Conservation (phyloP, 2,113 vertebrate species). For the Tetrax tetrax region DNA sequence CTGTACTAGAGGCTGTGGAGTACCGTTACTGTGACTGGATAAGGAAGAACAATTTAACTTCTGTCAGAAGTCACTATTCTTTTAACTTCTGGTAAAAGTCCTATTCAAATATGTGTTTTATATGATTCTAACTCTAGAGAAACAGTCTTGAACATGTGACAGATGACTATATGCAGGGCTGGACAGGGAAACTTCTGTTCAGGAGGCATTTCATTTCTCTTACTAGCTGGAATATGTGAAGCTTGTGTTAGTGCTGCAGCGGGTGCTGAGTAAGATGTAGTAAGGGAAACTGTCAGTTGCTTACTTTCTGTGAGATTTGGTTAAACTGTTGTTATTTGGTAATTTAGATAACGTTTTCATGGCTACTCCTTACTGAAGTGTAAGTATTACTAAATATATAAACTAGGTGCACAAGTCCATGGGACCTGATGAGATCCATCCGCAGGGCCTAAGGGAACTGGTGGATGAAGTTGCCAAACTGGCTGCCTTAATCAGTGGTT, state of each 20-base stretch:
- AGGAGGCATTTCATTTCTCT: not conserved
- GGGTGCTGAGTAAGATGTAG: not conserved
- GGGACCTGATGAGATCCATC: no score
- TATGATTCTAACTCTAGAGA: not conserved
- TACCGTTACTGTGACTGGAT: not conserved
- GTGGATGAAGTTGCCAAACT: no score
- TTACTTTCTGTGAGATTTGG: not conserved
- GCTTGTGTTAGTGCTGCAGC: not conserved
- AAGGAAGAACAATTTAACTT: not conserved
- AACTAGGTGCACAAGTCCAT: no score
- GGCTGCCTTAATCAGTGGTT: not conserved
- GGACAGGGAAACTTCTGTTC: not conserved
- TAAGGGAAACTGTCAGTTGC: not conserved
- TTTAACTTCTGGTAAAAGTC: no score
- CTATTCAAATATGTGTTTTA: not conserved
- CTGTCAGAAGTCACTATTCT: not conserved
- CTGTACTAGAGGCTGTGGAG: not conserved
- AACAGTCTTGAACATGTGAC: not conserved
- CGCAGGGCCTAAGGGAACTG: no score
- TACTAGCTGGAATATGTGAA: not conserved
- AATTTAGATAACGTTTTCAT: not conserved
- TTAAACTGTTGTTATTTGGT: not conserved
- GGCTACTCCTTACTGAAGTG: not conserved
- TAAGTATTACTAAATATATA: not conserved
- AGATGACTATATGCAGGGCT: not conserved